Percentiles rank a stretch among this genome's conserved stretches.
Conservation (phyloP, 2,888 invertebrate species). For the Eupithecia insigniata region DNA sequence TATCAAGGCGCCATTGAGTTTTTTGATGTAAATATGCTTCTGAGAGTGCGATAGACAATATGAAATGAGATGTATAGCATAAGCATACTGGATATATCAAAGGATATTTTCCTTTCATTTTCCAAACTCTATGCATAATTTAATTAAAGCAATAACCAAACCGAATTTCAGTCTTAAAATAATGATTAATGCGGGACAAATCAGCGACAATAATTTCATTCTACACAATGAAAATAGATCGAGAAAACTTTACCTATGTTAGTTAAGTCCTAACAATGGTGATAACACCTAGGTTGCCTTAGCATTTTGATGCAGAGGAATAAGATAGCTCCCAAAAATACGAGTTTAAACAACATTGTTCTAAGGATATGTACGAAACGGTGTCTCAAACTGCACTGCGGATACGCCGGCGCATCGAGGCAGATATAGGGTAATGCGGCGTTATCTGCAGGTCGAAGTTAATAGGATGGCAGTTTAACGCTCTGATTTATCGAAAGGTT, state of each 20-base stretch:
- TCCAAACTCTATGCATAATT: too few relatives aligned
- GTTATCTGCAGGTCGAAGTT: constrained; percentile 31
- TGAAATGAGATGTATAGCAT: background rate
- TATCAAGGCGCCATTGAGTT: background rate
- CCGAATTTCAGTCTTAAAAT: background rate
- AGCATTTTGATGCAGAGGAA: constrained; percentile 73
- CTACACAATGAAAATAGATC: background rate
- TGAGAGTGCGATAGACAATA: background rate
- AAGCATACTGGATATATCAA: too few relatives aligned
- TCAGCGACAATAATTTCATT: constrained; percentile 5
- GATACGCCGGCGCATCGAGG: background rate
- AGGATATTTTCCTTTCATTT: too few relatives aligned
- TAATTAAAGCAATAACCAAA: background rate
- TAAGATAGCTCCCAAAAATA: constrained; percentile 68
- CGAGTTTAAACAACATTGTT: constrained; percentile 70
- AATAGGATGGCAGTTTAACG: constrained; percentile 24
- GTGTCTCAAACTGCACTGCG: constrained; percentile 26
- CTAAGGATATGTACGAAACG: constrained; percentile 46
- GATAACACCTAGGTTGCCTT: constrained; percentile 57
- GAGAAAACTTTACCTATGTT: constrained; percentile 30
- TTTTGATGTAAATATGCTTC: background rate
- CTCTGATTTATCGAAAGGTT: constrained; percentile 22
- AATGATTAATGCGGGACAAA: background rate
- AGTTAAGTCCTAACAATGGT: constrained; percentile 49
- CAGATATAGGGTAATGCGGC: constrained; percentile 42